phyloP scores from a whole-genome alignment of 2,797 vertebrate species.

The Hybognathus amarus region DNA sequence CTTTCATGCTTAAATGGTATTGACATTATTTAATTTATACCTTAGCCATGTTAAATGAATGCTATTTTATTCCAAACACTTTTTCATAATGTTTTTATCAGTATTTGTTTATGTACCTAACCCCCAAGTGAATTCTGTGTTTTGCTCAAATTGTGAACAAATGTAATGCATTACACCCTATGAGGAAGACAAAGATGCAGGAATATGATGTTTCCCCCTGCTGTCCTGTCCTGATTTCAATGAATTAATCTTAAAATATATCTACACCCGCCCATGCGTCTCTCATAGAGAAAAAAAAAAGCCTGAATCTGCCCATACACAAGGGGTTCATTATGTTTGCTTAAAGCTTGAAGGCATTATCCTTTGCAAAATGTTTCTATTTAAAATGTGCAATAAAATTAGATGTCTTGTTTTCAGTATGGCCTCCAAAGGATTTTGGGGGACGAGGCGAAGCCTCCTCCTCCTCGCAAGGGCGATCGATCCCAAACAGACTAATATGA shows the following conservation, averaged over 20 bases:
- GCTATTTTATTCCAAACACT: not conserved
- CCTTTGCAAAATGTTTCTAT: not conserved
- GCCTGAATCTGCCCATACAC: conserved; percentile 68
- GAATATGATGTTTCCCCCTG: conserved; percentile 68
- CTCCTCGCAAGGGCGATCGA: conserved; percentile 92
- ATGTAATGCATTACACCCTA: conserved; percentile 15
- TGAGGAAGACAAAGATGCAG: conserved; percentile 59
- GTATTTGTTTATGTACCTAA: not conserved
- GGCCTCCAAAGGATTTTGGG: conserved; percentile 94
- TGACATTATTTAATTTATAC: not conserved
- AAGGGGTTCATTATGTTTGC: conserved; percentile 56
- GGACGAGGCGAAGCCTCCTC: conserved; percentile 89
- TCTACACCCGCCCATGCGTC: conserved; percentile 71
- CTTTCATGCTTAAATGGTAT: conserved; percentile 17
- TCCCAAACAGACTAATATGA: conserved; percentile 94
- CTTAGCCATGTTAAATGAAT: not conserved
- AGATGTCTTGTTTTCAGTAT: conserved; percentile 74
- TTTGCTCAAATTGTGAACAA: conserved; percentile 57
- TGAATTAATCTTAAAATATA: conserved; percentile 74
- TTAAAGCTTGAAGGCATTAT: conserved; percentile 32
- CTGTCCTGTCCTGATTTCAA: conserved; percentile 76
- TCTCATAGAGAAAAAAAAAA: conserved; percentile 70
- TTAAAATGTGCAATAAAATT: conserved; percentile 26
- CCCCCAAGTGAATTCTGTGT: not conserved
- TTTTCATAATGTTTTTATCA: not conserved